phyloP scores from a whole-genome alignment of 2,888 invertebrate species.

The Ectemnius lituratus region DNA sequence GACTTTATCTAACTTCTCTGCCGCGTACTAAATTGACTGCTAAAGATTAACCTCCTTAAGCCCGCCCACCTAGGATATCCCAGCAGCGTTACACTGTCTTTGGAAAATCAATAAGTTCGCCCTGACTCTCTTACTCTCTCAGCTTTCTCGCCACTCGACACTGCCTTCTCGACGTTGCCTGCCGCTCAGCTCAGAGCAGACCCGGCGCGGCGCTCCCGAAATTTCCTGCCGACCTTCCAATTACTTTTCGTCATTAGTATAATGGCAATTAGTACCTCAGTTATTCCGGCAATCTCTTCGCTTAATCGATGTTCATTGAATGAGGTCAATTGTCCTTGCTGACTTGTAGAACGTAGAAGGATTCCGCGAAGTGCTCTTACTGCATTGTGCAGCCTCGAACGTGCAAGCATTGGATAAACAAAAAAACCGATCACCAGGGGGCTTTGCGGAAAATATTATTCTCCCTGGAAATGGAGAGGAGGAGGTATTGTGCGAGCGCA shows the following conservation, averaged over 20 bases:
- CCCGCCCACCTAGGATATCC: conserved; percentile 40
- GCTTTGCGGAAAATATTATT: conserved; percentile 54
- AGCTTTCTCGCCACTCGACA: too few relatives aligned
- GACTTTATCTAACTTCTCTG: conserved; percentile 58
- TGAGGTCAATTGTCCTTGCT: conserved; percentile 12
- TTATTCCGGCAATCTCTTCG: too few relatives aligned
- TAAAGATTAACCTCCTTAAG: conserved; percentile 57
- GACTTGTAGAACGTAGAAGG: conserved; percentile 28
- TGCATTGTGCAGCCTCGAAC: conserved; percentile 3
- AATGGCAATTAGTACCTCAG: too few relatives aligned
- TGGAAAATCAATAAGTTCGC: conserved; percentile 49
- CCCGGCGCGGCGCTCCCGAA: too few relatives aligned
- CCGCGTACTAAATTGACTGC: conserved; percentile 53
- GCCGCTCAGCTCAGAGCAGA: too few relatives aligned
- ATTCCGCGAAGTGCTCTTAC: conserved; percentile 18
- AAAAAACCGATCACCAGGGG: conserved; percentile 44
- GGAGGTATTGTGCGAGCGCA: conserved; percentile 36
- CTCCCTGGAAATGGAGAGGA: conserved; percentile 31
- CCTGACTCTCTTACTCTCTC: background rate
- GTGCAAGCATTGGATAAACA: conserved; percentile 24
- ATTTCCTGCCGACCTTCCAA: too few relatives aligned
- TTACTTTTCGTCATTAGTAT: too few relatives aligned
- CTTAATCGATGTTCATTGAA: conserved; percentile 5
- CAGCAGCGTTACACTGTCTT: conserved; percentile 43
- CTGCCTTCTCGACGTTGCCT: too few relatives aligned